Conservation (phyloP, 2,113 vertebrate genomes). For the Eleginops maclovinus region DNA sequence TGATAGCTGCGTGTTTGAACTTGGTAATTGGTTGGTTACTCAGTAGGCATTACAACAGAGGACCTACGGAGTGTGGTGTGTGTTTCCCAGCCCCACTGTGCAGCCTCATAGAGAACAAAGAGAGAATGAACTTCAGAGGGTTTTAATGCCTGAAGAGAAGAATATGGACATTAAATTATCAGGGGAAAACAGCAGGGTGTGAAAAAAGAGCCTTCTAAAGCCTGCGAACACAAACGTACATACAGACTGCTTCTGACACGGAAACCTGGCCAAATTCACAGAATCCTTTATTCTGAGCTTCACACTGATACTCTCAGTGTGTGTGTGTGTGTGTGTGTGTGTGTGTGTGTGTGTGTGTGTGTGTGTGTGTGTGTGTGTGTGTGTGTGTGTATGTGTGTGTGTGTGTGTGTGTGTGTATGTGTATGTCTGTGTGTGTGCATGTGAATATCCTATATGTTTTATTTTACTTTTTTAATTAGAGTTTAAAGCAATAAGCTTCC, state of each 20-base stretch:
- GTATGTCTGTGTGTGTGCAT: slow-evolving; percentile 11
- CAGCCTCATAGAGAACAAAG: slow-evolving; percentile 74
- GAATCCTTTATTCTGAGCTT: slow-evolving; percentile 78
- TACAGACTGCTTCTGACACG: slow-evolving; percentile 78
- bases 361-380: background rate
- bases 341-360: slow-evolving; percentile 33
- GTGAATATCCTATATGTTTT: slow-evolving; percentile 40
- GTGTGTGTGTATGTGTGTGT: slow-evolving; percentile 27
- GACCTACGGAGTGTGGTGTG: slow-evolving; percentile 73
- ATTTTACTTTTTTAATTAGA: slow-evolving; percentile 68
- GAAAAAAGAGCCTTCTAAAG: slow-evolving; percentile 78
- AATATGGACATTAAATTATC: slow-evolving; percentile 83
- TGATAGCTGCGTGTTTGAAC: slow-evolving; percentile 78
- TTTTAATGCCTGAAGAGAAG: slow-evolving; percentile 82
- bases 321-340: slow-evolving; percentile 38
- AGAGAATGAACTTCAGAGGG: slow-evolving; percentile 80
- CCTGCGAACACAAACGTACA: slow-evolving; percentile 69
- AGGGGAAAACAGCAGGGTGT: slow-evolving; percentile 84
- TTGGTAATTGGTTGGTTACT: slow-evolving; percentile 80
- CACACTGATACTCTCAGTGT: slow-evolving; percentile 72
- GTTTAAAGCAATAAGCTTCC: slow-evolving; percentile 71
- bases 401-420: slow-evolving; percentile 9
- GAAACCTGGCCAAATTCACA: slow-evolving; percentile 83
- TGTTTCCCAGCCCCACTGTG: slow-evolving; percentile 77
- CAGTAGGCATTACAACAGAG: slow-evolving; percentile 75